phyloP scores from a whole-genome alignment of 1,140 invertebrate genomes.

The Physella acuta region DNA sequence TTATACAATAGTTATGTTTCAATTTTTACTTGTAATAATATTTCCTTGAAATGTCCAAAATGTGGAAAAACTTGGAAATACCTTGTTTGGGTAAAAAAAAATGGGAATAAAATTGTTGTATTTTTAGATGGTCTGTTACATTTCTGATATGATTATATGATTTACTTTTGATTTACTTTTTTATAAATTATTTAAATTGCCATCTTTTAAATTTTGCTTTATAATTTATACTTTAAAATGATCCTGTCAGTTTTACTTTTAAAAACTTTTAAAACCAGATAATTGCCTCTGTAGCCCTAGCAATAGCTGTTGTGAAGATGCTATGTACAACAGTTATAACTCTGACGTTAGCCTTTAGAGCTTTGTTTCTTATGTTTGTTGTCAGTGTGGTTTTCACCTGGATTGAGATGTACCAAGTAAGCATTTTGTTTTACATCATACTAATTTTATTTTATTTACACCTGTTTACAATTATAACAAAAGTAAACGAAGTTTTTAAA shows the following conservation, averaged over 20 bases:
- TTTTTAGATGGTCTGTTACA: too few species aligned
- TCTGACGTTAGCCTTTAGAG: neutral
- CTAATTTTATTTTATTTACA: neutral
- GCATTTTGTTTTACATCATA: neutral
- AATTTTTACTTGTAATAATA: neutral
- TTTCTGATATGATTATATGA: too few species aligned
- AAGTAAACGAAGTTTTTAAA: slow-evolving; percentile 18
- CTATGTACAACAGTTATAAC: neutral
- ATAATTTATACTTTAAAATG: neutral
- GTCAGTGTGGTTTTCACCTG: slow-evolving; percentile 7
- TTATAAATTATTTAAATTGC: neutral
- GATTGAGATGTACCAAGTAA: slow-evolving; percentile 13
- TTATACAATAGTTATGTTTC: neutral
- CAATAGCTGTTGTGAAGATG: neutral
- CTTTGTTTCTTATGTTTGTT: neutral
- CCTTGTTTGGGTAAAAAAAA: too few species aligned
- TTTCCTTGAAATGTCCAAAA: too few species aligned
- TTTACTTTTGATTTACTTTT: too few species aligned
- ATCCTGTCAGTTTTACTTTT: neutral
- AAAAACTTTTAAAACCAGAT: neutral
- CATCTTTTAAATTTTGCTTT: neutral
- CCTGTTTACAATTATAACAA: neutral
- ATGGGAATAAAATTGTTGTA: too few species aligned
- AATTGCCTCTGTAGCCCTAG: neutral
- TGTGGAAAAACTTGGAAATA: too few species aligned